Evolutionary conservation across 1,140 invertebrate species (phyloP).

Genomic region (Neodiprion pinetum): DNA sequence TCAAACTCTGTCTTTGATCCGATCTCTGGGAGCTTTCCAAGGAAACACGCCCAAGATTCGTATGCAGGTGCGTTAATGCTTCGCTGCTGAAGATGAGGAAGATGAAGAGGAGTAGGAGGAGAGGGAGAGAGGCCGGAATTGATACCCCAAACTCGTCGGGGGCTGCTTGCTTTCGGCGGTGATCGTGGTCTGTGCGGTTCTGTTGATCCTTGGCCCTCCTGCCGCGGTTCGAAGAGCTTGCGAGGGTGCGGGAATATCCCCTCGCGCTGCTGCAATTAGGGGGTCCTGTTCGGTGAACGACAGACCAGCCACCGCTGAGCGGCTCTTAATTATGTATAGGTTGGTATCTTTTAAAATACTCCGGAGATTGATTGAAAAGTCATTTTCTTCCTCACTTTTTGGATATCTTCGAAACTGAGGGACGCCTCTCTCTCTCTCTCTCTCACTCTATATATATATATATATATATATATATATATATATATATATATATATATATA

Average conservation of each 20-base stretch:
- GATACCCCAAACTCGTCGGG: too few relatives aligned
- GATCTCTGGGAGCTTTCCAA: not conserved
- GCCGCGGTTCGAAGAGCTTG: not conserved
- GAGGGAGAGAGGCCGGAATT: too few relatives aligned
- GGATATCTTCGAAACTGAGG: conserved; percentile 30
- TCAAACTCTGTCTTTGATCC: not conserved
- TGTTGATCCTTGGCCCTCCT: not conserved
- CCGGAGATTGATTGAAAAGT: conserved; percentile 56
- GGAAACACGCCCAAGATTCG: not conserved
- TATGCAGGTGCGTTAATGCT: too few relatives aligned
- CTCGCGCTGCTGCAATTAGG: conserved; percentile 46
- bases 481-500: not conserved
- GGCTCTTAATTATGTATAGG: conserved; percentile 47
- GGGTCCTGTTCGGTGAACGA: conserved; percentile 40
- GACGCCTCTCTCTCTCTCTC: conserved; percentile 15
- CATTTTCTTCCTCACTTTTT: conserved; percentile 49
- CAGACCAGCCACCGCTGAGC: conserved; percentile 24
- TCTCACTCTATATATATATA: conserved; percentile 7
- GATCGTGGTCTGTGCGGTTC: too few relatives aligned
- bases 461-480: conserved; percentile 7
- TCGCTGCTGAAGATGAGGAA: too few relatives aligned
- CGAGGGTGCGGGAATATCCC: not conserved
- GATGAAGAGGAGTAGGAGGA: too few relatives aligned
- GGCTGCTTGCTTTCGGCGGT: too few relatives aligned
- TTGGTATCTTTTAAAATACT: conserved; percentile 52